Conservation (phyloP, 2,113 vertebrate species). For the Urocolius indicus region DNA sequence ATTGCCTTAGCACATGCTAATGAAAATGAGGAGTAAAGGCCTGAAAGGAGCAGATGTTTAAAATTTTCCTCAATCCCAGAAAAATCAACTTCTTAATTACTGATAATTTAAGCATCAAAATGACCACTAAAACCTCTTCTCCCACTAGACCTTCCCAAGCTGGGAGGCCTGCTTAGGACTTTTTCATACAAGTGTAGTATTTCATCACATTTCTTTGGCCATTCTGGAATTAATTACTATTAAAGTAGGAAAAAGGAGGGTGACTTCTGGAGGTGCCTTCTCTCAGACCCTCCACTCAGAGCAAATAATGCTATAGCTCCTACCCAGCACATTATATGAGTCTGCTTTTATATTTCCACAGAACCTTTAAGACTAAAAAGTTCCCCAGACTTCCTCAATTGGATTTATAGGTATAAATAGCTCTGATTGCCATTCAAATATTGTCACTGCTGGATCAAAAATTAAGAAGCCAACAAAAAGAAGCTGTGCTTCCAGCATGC, state of each 20-base stretch:
- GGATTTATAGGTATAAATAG: background rate
- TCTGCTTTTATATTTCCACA: background rate
- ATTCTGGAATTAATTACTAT: constrained; percentile 68
- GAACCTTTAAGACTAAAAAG: background rate
- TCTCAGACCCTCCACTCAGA: background rate
- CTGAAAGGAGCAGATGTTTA: constrained; percentile 64
- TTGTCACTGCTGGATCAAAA: rapidly evolving
- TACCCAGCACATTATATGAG: background rate
- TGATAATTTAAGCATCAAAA: constrained; percentile 71
- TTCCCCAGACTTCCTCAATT: background rate
- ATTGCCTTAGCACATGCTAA: constrained; percentile 63
- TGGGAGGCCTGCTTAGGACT: constrained; percentile 32
- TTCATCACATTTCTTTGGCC: constrained; percentile 25
- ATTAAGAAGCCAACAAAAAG: background rate
- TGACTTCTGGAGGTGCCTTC: background rate
- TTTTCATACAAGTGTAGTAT: constrained; percentile 5
- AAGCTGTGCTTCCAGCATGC: background rate
- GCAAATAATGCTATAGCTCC: background rate
- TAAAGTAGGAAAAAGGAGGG: background rate
- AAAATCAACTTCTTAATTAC: constrained; percentile 72
- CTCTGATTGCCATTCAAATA: background rate
- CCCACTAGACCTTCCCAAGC: constrained; percentile 34
- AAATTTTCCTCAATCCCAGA: constrained; percentile 61
- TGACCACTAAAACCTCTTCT: constrained; percentile 46
- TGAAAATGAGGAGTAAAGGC: constrained; percentile 31